These are phyloP conservation scores for Acanthosepion esculentum DNA, from an alignment of 2,888 invertebrate genomes.

Conservation along the genomic window DNA sequence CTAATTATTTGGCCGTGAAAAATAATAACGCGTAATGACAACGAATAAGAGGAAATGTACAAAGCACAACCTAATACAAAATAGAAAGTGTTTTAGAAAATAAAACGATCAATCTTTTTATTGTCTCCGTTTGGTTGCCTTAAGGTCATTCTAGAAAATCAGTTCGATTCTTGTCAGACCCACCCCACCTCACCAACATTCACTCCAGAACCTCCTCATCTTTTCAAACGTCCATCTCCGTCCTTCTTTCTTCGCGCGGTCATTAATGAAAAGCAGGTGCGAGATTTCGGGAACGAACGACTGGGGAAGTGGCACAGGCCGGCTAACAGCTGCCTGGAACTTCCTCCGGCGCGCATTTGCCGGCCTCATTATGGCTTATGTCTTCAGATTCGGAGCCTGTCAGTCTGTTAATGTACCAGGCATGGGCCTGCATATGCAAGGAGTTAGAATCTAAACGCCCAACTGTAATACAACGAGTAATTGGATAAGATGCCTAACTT, in stretches of 20 bases:
- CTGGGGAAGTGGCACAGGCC: background rate
- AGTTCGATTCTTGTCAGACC: background rate
- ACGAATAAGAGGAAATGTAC: too few relatives aligned
- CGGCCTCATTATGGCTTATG: background rate
- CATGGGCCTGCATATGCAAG: background rate
- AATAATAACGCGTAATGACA: too few relatives aligned
- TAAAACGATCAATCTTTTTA: background rate
- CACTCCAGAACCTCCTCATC: background rate
- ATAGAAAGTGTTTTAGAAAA: background rate
- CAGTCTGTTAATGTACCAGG: background rate
- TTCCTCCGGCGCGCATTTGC: background rate
- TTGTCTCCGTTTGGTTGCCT: background rate
- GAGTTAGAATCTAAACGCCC: background rate
- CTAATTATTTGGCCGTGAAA: too few relatives aligned
- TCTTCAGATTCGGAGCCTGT: background rate
- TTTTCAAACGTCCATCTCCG: background rate
- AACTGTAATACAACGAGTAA: background rate
- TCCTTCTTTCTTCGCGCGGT: background rate
- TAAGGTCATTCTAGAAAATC: background rate
- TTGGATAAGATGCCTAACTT: background rate
- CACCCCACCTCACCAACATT: background rate
- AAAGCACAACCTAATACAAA: too few relatives aligned
- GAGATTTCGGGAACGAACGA: background rate
- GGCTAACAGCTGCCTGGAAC: background rate
- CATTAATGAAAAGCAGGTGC: constrained; percentile 2